Base-by-base conservation (phyloP, 2,888 invertebrate genomes). In the Eupsilia transversa region DNA sequence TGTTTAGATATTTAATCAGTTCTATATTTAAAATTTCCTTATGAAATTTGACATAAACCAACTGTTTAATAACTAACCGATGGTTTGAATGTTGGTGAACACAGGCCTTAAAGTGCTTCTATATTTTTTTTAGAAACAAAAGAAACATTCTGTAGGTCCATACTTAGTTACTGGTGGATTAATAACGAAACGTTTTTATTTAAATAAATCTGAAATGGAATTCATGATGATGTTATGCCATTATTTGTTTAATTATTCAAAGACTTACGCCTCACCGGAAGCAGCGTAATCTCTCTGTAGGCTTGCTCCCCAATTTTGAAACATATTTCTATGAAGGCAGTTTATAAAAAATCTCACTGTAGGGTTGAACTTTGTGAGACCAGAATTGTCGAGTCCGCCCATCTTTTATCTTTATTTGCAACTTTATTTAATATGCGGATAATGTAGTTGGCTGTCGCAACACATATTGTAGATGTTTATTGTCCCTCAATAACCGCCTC, bases 191-290 rank as follows among this genome's bases (percentile, higher is more conserved):
- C 3, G 2, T 3, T 30, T 54, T 60, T 23, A n/a, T 46, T 68
- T 35, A n/a, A 33, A 57, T 46, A 76, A 71, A 59, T 41, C 23
- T 59, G 2, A 70, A 78, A 70, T 64, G 27, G 65, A 66, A 64
- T 78, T 59, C 6, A 59, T 70, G 38, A 67, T 33, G 73, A 61
- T 54, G 60, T 75, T 72, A 72, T 72, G 79, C 69, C 83, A 82
- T 80, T 84, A 82, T 60, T 70, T 59, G 20, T 52, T 84, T 54
- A 80, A 76, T 68, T 65, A 84, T 84, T 82, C 67, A 82, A 54
- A n/a, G 46, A 17, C 27, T 75, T 80, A 57, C 35, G 64, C 41
- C 46, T 69, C 52, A 65, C 74, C 54, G 79, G 80, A 83, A 68
- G 43, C 41, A 12, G 17, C 12, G 46, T 54, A 43, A 46, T 60